Conservation (phyloP, 2,797 vertebrate genomes). For the Peromyscus eremicus region DNA sequence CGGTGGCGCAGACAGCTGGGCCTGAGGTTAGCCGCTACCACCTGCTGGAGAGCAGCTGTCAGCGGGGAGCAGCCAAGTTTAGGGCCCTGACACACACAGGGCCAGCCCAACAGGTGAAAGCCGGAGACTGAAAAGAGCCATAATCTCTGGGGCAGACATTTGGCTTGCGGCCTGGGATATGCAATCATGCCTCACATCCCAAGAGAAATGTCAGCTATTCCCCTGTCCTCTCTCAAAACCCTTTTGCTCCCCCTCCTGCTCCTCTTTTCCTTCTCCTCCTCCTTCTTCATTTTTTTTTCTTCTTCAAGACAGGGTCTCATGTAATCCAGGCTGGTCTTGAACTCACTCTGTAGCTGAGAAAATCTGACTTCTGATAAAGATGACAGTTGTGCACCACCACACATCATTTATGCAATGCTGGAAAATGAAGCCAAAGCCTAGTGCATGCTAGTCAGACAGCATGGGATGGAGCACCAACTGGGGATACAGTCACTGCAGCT, state of each 20-base stretch:
- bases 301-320: background rate
- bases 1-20: slow-evolving; percentile 56
- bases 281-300: background rate
- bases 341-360: background rate
- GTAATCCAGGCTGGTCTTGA: background rate
- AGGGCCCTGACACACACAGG: background rate
- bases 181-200: background rate
- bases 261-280: background rate
- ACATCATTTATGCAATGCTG: background rate
- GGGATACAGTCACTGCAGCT: background rate
- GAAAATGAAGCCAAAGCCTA: background rate
- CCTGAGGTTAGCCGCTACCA: background rate
- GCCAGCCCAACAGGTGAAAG: slow-evolving; percentile 54
- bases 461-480: too few relatives aligned
- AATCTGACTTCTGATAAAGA: background rate
- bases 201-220: background rate
- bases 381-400: background rate
- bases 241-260: background rate
- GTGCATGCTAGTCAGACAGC: background rate
- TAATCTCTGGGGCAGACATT: slow-evolving; percentile 11
- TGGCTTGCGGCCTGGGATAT: background rate
- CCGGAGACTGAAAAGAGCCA: background rate
- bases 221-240: background rate
- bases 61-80: background rate
- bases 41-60: slow-evolving; percentile 72